A percentile compares a stretch with the other conserved stretches of the same genome.
Evolutionary conservation across 2,797 vertebrate species (phyloP).

Genomic region (Pipistrellus pygmaeus): DNA sequence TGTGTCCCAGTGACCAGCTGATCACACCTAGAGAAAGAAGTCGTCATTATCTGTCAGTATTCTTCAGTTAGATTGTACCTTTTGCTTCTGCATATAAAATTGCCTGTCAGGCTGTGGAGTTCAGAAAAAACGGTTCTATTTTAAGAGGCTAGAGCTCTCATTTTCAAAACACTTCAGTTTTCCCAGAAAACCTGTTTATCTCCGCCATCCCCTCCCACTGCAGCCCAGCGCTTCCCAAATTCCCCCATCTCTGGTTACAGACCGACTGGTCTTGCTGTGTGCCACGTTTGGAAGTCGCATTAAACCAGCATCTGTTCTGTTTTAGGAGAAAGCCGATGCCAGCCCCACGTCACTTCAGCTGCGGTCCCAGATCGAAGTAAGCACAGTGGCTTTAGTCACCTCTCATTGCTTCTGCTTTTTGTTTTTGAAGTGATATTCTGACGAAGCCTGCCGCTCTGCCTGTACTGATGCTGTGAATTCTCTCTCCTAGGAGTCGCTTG

Average conservation of each 20-base stretch:
- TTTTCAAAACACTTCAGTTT: slow-evolving; percentile 41
- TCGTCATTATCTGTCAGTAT: background rate
- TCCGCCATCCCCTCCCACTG: slow-evolving; percentile 27
- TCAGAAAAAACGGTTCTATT: slow-evolving; percentile 47
- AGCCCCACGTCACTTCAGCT: slow-evolving; percentile 94
- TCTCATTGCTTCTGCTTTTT: slow-evolving; percentile 68
- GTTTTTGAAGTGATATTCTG: slow-evolving; percentile 69
- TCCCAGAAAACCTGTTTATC: slow-evolving; percentile 19
- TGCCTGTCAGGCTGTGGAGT: background rate
- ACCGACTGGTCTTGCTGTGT: slow-evolving; percentile 72
- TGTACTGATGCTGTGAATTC: slow-evolving; percentile 74
- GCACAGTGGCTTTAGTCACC: slow-evolving; percentile 79
- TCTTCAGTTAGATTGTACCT: background rate
- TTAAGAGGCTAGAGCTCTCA: slow-evolving; percentile 27
- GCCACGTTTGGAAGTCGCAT: slow-evolving; percentile 80
- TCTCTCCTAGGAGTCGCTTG: slow-evolving; percentile 94
- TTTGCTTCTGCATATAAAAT: background rate
- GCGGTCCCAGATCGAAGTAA: slow-evolving; percentile 96
- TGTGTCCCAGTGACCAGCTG: background rate
- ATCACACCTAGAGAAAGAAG: background rate
- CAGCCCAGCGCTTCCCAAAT: background rate
- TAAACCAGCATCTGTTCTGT: slow-evolving; percentile 86
- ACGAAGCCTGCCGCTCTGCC: slow-evolving; percentile 44
- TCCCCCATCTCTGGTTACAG: slow-evolving; percentile 64
- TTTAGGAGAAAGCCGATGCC: slow-evolving; percentile 95